phyloP scores from a whole-genome alignment of 2,113 vertebrate genomes.

The Suricata suricatta region DNA sequence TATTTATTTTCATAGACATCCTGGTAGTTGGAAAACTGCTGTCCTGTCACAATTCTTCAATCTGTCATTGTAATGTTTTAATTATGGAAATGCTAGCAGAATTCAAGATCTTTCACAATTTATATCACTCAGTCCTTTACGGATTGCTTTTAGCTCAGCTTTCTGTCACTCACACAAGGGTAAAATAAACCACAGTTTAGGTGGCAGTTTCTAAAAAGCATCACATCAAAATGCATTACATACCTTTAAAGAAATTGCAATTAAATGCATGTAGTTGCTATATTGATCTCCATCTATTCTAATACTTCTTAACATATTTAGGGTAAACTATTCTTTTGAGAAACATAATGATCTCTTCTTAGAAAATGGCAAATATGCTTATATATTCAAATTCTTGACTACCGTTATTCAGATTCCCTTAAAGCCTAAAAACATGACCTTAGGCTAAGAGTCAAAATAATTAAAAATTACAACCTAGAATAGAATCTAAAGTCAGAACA shows the following conservation, averaged over 20 bases:
- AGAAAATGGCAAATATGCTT: background rate
- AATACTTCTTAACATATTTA: slow-evolving; percentile 11
- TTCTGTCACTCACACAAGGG: slow-evolving; percentile 13
- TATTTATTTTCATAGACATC: slow-evolving; percentile 44
- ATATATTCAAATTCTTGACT: slow-evolving; percentile 34
- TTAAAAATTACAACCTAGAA: slow-evolving; percentile 23
- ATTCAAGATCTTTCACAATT: slow-evolving; percentile 62
- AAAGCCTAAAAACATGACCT: background rate
- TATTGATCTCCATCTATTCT: background rate
- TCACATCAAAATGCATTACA: slow-evolving; percentile 10
- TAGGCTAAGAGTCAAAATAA: slow-evolving; percentile 50
- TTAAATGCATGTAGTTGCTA: background rate
- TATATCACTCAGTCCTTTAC: slow-evolving; percentile 47
- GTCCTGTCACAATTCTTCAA: background rate
- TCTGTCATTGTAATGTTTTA: slow-evolving; percentile 3
- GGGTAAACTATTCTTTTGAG: background rate
- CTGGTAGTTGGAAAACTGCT: slow-evolving; percentile 13
- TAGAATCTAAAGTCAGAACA: slow-evolving; percentile 21
- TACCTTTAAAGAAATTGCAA: background rate
- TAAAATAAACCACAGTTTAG: slow-evolving; percentile 59
- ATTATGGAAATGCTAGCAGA: slow-evolving; percentile 52
- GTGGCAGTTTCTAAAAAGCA: background rate
- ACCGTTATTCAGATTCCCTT: background rate
- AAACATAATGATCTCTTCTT: background rate
- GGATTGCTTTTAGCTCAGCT: slow-evolving; percentile 42